These are phyloP conservation scores for Scylla paramamosain DNA, from an alignment of 1,140 invertebrate genomes.

Conservation along the genomic window DNA sequence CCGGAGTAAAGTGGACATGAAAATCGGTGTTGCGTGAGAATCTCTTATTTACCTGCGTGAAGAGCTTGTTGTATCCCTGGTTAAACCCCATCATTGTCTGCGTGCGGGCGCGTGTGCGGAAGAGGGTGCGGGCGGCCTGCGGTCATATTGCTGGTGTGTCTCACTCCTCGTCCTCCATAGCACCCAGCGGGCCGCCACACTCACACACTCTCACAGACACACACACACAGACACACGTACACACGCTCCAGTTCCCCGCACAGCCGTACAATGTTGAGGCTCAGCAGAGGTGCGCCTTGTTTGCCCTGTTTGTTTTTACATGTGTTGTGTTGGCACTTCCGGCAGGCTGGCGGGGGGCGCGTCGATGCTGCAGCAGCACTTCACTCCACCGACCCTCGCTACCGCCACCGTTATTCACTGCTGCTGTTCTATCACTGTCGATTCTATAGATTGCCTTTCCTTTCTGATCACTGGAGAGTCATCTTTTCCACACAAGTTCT, in stretches of 20 bases:
- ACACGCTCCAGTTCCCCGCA: background rate
- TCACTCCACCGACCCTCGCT: background rate
- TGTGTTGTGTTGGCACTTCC: conserved; percentile 1
- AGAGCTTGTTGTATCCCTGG: conserved; percentile 77
- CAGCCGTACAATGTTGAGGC: background rate
- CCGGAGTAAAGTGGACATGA: background rate
- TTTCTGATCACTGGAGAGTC: background rate
- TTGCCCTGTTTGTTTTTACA: background rate
- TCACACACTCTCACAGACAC: background rate
- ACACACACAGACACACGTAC: background rate
- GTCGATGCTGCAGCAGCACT: background rate
- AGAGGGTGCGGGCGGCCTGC: conserved; percentile 37
- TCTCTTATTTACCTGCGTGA: conserved; percentile 73
- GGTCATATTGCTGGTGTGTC: conserved; percentile 19
- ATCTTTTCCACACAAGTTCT: background rate
- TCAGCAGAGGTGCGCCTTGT: background rate
- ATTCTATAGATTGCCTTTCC: background rate
- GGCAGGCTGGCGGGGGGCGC: conserved; percentile 3
- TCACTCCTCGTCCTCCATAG: conserved; percentile 18
- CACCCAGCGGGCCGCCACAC: background rate
- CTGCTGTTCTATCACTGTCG: conserved; percentile 1
- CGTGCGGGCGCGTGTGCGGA: conserved; percentile 27
- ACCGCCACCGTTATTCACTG: background rate
- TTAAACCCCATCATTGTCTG: conserved; percentile 76
- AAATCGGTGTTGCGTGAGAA: background rate